Percentiles rank a stretch among this genome's conserved stretches.
Evolutionary conservation across 2,888 invertebrate species (phyloP).

Genomic region (Patella caerulea): DNA sequence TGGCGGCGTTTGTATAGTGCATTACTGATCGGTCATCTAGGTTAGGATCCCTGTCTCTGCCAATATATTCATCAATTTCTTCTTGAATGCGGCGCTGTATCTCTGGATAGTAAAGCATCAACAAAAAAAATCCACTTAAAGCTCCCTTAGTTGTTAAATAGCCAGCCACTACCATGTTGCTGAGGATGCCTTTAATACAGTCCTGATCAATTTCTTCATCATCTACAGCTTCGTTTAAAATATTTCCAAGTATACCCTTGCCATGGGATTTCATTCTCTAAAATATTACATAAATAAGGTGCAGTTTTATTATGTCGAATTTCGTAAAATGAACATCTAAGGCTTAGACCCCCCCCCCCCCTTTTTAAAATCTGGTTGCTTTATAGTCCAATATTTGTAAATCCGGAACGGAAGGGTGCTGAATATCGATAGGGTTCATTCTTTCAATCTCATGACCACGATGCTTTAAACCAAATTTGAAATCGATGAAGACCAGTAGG

Average conservation of each 20-base stretch:
- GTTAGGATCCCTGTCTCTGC: not conserved
- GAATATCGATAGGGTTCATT: too few relatives aligned
- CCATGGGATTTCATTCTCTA: too few relatives aligned
- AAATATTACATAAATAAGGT: too few relatives aligned
- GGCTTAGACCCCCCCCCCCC: too few relatives aligned
- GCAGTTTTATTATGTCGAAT: too few relatives aligned
- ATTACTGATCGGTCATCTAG: not conserved
- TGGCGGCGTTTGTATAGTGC: not conserved
- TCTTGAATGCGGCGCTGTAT: not conserved
- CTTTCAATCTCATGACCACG: too few relatives aligned
- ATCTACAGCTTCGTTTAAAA: not conserved
- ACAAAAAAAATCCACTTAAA: constrained; percentile 1
- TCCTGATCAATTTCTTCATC: not conserved
- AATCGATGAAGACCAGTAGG: too few relatives aligned
- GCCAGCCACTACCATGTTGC: not conserved
- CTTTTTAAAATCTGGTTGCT: too few relatives aligned
- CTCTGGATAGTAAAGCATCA: not conserved
- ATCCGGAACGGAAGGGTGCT: too few relatives aligned
- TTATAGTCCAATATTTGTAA: too few relatives aligned
- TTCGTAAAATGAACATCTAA: too few relatives aligned
- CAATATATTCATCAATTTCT: not conserved
- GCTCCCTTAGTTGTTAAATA: not conserved
- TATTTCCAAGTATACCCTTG: not conserved
- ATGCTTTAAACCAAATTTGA: too few relatives aligned
- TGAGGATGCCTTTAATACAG: not conserved